These are phyloP conservation scores for Diarsia rubi DNA, from an alignment of 2,888 invertebrate species.

Conservation along the genomic window DNA sequence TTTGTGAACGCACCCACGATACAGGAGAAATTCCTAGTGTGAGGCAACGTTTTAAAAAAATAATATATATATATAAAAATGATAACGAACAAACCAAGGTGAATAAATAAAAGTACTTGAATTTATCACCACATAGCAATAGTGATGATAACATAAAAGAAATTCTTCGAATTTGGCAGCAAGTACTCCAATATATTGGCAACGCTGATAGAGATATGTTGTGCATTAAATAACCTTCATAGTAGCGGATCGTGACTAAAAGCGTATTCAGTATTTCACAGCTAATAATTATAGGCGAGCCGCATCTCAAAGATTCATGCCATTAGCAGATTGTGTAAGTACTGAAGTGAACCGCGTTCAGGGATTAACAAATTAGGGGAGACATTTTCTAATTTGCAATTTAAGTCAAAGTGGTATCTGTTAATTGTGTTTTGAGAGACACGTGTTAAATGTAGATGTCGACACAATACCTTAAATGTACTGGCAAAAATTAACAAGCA, in stretches of 20 bases:
- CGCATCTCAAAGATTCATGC: conserved; percentile 39
- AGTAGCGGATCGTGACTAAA: conserved; percentile 4
- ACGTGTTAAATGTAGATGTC: background rate
- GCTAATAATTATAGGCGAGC: conserved; percentile 27
- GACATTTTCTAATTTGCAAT: conserved; percentile 40
- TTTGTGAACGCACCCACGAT: no score
- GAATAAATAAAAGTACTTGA: no score
- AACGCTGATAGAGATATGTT: background rate
- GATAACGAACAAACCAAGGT: no score
- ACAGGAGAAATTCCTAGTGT: no score
- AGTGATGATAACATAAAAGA: no score
- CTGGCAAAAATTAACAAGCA: background rate
- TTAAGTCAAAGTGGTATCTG: conserved; percentile 26
- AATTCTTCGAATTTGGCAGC: background rate
- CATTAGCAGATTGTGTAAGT: conserved; percentile 43
- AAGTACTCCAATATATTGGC: background rate
- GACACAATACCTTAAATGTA: background rate
- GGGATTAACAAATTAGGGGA: conserved; percentile 28
- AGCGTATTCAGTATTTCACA: conserved; percentile 33
- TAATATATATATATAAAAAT: no score
- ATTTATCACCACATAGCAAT: no score
- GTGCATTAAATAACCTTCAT: background rate
- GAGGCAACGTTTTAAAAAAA: no score
- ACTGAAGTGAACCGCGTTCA: conserved; percentile 34
- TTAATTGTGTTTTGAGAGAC: background rate